A percentile compares a stretch with the other conserved stretches of the same genome.
Conservation (phyloP, 2,888 invertebrate genomes). For the Hypercompe scribonia region DNA sequence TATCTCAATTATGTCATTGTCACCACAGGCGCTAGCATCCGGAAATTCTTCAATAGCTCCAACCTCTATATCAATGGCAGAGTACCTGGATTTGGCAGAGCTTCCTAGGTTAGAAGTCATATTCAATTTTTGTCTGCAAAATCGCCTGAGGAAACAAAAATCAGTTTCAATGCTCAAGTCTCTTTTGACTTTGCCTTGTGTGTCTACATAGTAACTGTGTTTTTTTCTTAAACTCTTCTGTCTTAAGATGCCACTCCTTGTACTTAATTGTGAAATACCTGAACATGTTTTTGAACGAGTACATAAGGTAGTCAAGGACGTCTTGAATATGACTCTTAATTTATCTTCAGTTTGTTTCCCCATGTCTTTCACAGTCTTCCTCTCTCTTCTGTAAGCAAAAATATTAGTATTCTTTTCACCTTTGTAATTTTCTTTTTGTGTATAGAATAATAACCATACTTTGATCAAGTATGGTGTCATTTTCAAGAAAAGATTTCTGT, state of each 20-base stretch:
- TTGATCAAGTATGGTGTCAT: background rate
- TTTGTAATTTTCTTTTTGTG: constrained; percentile 40
- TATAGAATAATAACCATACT: background rate
- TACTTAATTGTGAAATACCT: constrained; percentile 58
- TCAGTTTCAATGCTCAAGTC: constrained; percentile 78
- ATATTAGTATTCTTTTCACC: constrained; percentile 75
- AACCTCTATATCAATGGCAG: constrained; percentile 59
- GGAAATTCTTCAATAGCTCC: constrained; percentile 59
- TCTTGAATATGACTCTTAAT: constrained; percentile 65
- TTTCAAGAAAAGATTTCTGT: background rate
- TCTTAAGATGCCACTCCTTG: constrained; percentile 57
- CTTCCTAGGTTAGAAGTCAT: constrained; percentile 52
- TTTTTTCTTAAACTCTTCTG: constrained; percentile 60
- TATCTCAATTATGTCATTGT: constrained; percentile 54
- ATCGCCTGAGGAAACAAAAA: constrained; percentile 69
- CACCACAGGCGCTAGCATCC: constrained; percentile 66
- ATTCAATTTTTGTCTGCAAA: constrained; percentile 63
- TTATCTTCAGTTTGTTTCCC: constrained; percentile 53
- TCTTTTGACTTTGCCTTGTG: constrained; percentile 61
- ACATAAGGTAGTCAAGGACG: constrained; percentile 61
- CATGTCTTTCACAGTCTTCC: constrained; percentile 54
- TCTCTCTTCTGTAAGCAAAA: constrained; percentile 76
- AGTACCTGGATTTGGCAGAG: constrained; percentile 62
- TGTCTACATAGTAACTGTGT: constrained; percentile 50
- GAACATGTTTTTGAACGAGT: constrained; percentile 68